These are phyloP conservation scores for Caligus rogercresseyi DNA, from an alignment of 1,140 invertebrate species.

Conservation along the genomic window DNA sequence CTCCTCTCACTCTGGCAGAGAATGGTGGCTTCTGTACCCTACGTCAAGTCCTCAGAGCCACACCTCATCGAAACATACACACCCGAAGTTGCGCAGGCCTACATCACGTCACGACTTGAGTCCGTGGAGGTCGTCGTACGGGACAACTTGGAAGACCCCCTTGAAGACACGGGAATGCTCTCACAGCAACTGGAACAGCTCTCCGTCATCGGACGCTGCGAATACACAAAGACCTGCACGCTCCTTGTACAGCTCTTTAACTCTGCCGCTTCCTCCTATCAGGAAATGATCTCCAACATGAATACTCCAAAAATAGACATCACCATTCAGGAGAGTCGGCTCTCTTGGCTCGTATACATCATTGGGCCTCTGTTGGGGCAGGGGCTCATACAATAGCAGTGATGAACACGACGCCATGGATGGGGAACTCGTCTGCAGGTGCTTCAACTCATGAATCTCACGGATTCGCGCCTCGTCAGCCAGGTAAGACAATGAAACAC, in stretches of 20 bases:
- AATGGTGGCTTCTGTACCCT: constrained; percentile 95
- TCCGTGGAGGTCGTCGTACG: constrained; percentile 69
- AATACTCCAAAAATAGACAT: constrained; percentile 16
- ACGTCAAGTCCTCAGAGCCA: constrained; percentile 87
- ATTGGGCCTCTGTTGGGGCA: constrained; percentile 84
- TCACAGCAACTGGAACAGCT: constrained; percentile 91
- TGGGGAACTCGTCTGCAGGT: constrained; percentile 47
- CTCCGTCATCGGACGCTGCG: constrained; percentile 65
- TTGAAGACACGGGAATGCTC: constrained; percentile 86
- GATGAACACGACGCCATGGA: constrained; percentile 98
- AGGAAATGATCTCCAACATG: constrained; percentile 44
- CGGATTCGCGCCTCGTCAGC: constrained; percentile 63
- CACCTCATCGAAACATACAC: constrained; percentile 88
- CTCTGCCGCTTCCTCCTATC: constrained; percentile 68
- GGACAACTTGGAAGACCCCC: constrained; percentile 86
- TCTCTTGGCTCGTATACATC: constrained; percentile 97
- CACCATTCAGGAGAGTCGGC: constrained; percentile 38
- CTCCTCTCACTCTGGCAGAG: constrained; percentile 88
- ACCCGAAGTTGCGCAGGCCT: constrained; percentile 84
- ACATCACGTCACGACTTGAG: constrained; percentile 79
- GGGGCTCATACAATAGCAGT: constrained; percentile 78
- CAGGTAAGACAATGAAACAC: background rate
- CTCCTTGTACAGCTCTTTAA: constrained; percentile 89
- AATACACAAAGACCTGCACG: constrained; percentile 88
- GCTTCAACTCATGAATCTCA: constrained; percentile 85